A percentile compares a stretch with the other conserved stretches of the same genome.
Evolutionary conservation across 2,888 invertebrate species (phyloP).

Genomic region (Dichetophora obliterata): DNA sequence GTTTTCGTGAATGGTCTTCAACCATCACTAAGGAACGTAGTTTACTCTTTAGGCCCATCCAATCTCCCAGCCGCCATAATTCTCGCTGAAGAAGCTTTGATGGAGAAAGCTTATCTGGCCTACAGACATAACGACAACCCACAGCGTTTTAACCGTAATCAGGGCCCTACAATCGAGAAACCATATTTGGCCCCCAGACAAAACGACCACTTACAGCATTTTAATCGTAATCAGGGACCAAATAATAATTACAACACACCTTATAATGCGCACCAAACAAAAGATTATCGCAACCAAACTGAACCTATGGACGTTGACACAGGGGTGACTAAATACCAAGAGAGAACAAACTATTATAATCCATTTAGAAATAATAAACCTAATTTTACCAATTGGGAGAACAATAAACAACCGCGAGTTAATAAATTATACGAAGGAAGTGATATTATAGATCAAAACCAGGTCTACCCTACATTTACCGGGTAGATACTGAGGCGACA

Average conservation of each 20-base stretch:
- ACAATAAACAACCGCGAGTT: too few species aligned
- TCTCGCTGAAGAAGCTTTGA: background rate
- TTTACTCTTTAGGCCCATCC: background rate
- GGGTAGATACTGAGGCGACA: conserved; percentile 1
- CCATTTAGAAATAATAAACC: background rate
- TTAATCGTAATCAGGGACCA: background rate
- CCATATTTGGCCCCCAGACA: background rate
- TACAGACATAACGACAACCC: too few species aligned
- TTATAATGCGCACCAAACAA: background rate
- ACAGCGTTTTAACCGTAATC: too few species aligned
- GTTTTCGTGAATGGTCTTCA: too few species aligned
- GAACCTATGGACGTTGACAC: background rate
- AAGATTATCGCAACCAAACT: too few species aligned
- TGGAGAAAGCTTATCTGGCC: background rate
- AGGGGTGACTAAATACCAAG: background rate
- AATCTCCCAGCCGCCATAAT: background rate
- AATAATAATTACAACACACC: background rate
- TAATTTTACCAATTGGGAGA: background rate
- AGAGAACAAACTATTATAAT: background rate
- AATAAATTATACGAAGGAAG: too few species aligned
- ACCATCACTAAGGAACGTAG: too few species aligned
- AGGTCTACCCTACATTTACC: background rate
- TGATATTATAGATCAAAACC: background rate
- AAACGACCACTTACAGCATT: background rate
- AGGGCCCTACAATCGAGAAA: too few species aligned